Base-by-base conservation (phyloP, 1,140 invertebrate species). In the Neoseiulus cucumeris region DNA sequence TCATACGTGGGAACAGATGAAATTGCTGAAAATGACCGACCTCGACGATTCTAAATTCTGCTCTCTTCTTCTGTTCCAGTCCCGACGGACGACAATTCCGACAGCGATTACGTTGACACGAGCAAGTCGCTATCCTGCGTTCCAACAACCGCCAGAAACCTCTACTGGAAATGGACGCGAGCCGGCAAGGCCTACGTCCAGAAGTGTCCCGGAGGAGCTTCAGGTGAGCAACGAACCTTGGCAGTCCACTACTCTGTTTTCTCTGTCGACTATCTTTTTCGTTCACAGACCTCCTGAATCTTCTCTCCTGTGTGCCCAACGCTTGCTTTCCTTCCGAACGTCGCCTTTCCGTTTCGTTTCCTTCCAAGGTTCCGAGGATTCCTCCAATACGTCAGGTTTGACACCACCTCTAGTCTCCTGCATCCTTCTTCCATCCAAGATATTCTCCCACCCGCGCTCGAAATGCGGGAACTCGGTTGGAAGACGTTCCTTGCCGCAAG, bases 121-220 rank as follows among this genome's bases (percentile, higher is more conserved):
- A 25, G 17, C 17, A 59, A 59, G 33, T 29, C 22, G 22, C 51
- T 59, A 25, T 59, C 25, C 22, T 59, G 51, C 22, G 51, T 29
- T 14, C 51, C 51, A 20, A 59, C 25, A 25, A 59, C 51, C 14
- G 25, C 51, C 14, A 25, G 51, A 17, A 33, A 33, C 22, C 51
- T 59, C 17, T 33, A 59, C 22, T 59, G 51, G 51, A 59, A 59
- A 14, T 59, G 51, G 51, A 59, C 51, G 17, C 51, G 51, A 33
- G 51, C 51, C 51, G 51, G 51, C 1, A 59, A 25, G 14, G 51
- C 33, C 14, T 33, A 59, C 51, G 51, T 59, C 2, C 51, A 59
- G 33, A 59, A 59, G 51, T 59, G 51, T 20, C 51, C 51, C 22
- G 51, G 51, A 29, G 51, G 51, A 2, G 51, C 51, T 1, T 29